Base-by-base conservation (phyloP, 1,140 invertebrate species). In the Ptiloglossa arizonensis region DNA sequence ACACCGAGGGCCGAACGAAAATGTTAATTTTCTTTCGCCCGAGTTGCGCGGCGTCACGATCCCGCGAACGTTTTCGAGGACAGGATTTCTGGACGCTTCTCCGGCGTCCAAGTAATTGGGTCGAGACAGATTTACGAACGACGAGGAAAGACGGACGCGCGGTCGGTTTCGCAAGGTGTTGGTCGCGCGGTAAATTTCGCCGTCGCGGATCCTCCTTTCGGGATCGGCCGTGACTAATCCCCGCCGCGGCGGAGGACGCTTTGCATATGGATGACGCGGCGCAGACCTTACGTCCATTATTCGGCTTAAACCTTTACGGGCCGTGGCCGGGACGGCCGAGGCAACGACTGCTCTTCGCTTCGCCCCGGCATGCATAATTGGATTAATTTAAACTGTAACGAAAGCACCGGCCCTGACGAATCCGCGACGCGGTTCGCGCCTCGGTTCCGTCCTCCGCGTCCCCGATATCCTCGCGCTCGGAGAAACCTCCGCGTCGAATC, bases 381-480 rank as follows among this genome's bases (percentile, higher is more conserved):
- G 86, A 88, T 88, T 86, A 86, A 88, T 86, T 82, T 80, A 79
- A 77, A 85, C 62, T 62, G 79, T 80, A 83, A 81, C 73, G 67
- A 54, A 69, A 69, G 50, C 52, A 68, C 48, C 67, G 66, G 72
- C 62, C 63, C 44, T 79, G 59, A 52, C 77, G 62, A 38, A 50
- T 73, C 3, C 24, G 17, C 19, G n/a, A 44, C 27, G 15, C 6
- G 52, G 24, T 57, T 73, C 72, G 8, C 72, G 48, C 64, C 52
- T 27, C 9, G 15, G 9, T n/a, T n/a, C n/a, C n/a, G n/a, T n/a
- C n/a, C n/a, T n/a, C n/a, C n/a, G 15, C 17, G 24, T 38, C n/a
- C 29, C 17, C 6, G 29, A 41, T 22, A 67, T 38, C n/a, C 38
- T 52, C 27, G 41, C 46, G 13, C 5, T 41, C 8, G 46, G 54